Evolutionary conservation across 2,888 invertebrate species (phyloP), one percentile per base, ranked within the genome.

Genomic region (Macrophya annulata): DNA sequence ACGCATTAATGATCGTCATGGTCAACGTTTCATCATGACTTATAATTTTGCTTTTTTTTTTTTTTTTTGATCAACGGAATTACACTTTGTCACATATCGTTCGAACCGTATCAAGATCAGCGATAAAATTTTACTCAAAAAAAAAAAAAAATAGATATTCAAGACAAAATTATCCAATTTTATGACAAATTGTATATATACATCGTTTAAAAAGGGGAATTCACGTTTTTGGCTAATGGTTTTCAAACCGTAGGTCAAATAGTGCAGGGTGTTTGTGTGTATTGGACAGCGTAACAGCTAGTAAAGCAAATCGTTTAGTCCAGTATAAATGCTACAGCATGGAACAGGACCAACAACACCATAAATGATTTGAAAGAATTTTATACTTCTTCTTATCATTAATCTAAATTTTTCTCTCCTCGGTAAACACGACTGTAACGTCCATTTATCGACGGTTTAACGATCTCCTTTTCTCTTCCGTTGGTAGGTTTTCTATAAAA

Each of bases 341-440:
- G n/a, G 55, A 31, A 1, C 31, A 31, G 31, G 1, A 31, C 1
- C 1, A 31, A 31, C 1, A 31, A 3, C 31, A 31, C 31, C 31
- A 31, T 31, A 71, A 40, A 71, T 3, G 62, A 51, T 55, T 55
- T 72, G 83, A 71, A 84, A 68, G 71, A 71, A 91, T 92, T 90
- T 77, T n/a, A n/a, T n/a, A n/a, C n/a, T n/a, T 37, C 1, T 40
- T 81, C 81, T n/a, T n/a, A n/a, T n/a, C 81, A 81, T 81, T 81
- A 81, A 81, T 81, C 81, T 81, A 89, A 90, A 91, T 89, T 89
- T 90, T 31, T 31, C 31, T 88, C 89, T 88, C 90, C 87, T 89
- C 90, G 91, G 91, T 92, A 91, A 92, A 92, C 91, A 92, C 87
- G 37, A 25, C 76, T 15, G n/a, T 55, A n/a, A 72, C 88, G 87